Conservation (phyloP, 2,113 vertebrate species). For the Pardalotus punctatus region DNA sequence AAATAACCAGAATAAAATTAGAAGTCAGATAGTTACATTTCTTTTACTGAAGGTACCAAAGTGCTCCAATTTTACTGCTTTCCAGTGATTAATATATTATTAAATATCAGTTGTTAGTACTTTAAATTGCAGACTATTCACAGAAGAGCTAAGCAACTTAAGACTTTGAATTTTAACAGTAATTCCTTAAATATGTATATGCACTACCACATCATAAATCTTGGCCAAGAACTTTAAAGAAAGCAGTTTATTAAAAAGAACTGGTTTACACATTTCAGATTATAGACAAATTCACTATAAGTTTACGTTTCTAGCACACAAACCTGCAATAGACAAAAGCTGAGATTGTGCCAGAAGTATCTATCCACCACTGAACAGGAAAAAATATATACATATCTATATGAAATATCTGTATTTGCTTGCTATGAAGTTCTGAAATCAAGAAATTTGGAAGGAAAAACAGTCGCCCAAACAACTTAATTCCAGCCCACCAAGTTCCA, state of each 20-base stretch:
- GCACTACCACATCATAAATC: not conserved
- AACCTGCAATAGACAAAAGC: accelerated
- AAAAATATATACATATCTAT: not conserved
- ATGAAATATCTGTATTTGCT: not conserved
- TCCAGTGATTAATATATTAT: not conserved
- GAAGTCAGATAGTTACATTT: not conserved
- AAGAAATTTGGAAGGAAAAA: not conserved
- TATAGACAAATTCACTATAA: not conserved
- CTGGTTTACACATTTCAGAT: not conserved
- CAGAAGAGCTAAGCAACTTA: not conserved
- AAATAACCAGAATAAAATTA: not conserved
- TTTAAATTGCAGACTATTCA: not conserved
- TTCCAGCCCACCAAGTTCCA: not conserved
- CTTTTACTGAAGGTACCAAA: not conserved
- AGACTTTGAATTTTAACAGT: not conserved
- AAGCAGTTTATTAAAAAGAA: not conserved
- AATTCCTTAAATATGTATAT: not conserved
- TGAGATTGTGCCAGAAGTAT: not conserved
- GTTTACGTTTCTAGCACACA: not conserved
- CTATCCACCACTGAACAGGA: not conserved
- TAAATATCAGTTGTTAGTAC: not conserved
- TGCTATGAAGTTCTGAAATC: not conserved
- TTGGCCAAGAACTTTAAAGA: not conserved
- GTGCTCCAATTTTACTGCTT: not conserved
- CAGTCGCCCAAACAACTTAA: not conserved